Evolutionary conservation across 2,888 invertebrate species (phyloP).

Genomic region (Nomada ruficornis): DNA sequence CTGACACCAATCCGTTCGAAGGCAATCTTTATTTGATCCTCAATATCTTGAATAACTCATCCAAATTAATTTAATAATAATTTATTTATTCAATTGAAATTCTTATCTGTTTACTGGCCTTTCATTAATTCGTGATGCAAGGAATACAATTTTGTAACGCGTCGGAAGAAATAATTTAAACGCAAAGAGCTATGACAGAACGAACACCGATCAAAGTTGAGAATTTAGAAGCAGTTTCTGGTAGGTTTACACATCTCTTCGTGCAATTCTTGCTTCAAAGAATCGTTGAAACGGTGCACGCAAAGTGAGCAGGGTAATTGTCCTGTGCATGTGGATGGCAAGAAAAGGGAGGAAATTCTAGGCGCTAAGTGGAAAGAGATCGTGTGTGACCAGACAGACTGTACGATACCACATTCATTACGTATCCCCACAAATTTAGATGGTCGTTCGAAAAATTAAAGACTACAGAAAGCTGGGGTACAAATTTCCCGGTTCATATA

Average conservation of each 20-base stretch:
- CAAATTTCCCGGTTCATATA: not conserved
- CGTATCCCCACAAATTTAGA: not conserved
- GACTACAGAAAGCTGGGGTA: not conserved
- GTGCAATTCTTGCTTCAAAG: not conserved
- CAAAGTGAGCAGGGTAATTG: conserved; percentile 17
- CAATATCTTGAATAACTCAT: too few relatives aligned
- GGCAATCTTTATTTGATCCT: too few relatives aligned
- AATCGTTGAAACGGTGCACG: conserved; percentile 1
- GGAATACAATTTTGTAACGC: not conserved
- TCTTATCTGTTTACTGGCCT: too few relatives aligned
- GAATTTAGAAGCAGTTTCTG: not conserved
- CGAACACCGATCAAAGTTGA: not conserved
- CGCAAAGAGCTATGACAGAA: not conserved
- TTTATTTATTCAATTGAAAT: too few relatives aligned
- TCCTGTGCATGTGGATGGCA: not conserved
- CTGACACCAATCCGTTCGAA: too few relatives aligned
- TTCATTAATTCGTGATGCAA: not conserved
- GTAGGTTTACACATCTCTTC: not conserved
- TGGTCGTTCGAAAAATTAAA: conserved; percentile 1
- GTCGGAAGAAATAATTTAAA: not conserved
- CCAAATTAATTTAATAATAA: too few relatives aligned
- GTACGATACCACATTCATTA: conserved; percentile 1
- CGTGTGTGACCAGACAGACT: conserved; percentile 5
- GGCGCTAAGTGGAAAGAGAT: conserved; percentile 9
- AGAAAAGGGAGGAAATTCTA: not conserved